Base-by-base conservation (phyloP, 1,140 invertebrate genomes). In the Drosophila leontia region DNA sequence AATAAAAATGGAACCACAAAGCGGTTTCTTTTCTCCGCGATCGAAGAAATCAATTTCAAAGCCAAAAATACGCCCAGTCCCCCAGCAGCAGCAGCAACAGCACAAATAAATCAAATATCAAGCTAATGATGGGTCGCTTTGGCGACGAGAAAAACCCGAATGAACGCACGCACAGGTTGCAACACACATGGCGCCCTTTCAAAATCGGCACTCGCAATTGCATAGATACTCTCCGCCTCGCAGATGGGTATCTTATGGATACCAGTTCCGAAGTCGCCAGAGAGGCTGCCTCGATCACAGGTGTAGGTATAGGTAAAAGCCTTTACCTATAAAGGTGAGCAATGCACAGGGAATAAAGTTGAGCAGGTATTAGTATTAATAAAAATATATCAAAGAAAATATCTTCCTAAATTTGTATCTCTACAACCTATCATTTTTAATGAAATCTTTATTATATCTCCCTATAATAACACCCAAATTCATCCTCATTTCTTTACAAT, bases 1-100 rank as follows among this genome's bases (percentile, higher is more conserved):
- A 80, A 87, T 77, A 74, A 75, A 82, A 86, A 79, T 70, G 59
- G 55, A 56, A 63, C 63, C 51, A 72, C 50, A 82, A 69, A 78
- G 64, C 68, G 78, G 55, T 50, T 60, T 86, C 81, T 68, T 65
- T 82, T 47, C 74, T 67, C 44, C 51, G 41, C 70, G 13, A 72
- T 58, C 75, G 61, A 60, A 72, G 56, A 74, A 79, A 68, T 62
- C 50, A 78, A 82, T 81, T 71, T 71, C 58, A 86, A 65, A 68
- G 58, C 70, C 71, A 61, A 78, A 70, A 58, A 57, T 39, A 50
- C 67, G 62, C 62, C 70, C 51, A 47, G 44, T 35, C 45, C 51
- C 26, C 26, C 26, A 29, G 26, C 26, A 7, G 5, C 26, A 29
- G 19, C 19, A 19, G 19, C 29, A 42, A 48, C 37, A 58, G 17